Percentiles rank a stretch among this genome's conserved stretches.
phyloP scores from a whole-genome alignment of 1,140 invertebrate species.

The Hypothenemus hampei region DNA sequence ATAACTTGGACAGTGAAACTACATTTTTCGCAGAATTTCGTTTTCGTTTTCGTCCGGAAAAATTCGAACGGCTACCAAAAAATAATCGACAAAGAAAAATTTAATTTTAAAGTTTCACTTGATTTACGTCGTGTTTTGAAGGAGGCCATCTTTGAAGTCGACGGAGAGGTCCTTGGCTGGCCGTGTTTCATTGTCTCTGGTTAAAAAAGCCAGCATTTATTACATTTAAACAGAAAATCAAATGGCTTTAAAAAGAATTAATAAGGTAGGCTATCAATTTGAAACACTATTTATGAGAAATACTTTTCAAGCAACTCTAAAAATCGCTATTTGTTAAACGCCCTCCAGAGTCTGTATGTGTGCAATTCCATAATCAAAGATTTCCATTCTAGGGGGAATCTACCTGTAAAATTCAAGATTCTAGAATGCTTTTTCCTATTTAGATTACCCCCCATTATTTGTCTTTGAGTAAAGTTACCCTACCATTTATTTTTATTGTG shows the following conservation, averaged over 20 bases:
- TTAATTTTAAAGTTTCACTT: conserved; percentile 37
- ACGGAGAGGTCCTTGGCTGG: conserved; percentile 60
- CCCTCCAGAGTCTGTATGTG: conserved; percentile 53
- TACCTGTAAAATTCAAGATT: conserved; percentile 13
- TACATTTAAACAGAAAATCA: conserved; percentile 55
- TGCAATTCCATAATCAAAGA: too few species aligned
- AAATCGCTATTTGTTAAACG: conserved; percentile 44
- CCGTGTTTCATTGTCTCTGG: conserved; percentile 60
- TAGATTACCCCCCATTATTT: too few species aligned
- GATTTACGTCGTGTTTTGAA: conserved; percentile 59
- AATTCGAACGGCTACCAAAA: conserved; percentile 1
- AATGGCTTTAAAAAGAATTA: conserved; percentile 96
- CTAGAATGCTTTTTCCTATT: neutral
- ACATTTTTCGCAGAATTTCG: too few species aligned
- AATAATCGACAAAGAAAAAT: conserved; percentile 11
- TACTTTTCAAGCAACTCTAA: conserved; percentile 17
- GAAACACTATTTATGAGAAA: neutral
- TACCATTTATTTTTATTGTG: too few species aligned
- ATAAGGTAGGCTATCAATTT: conserved; percentile 74
- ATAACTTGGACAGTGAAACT: too few species aligned
- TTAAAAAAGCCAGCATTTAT: conserved; percentile 56
- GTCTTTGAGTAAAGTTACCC: too few species aligned
- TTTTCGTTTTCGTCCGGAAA: conserved; percentile 23
- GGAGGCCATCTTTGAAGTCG: conserved; percentile 63
- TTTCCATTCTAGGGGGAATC: too few species aligned